These are phyloP conservation scores for Cosmorhoe ocellata DNA, from an alignment of 2,888 invertebrate genomes.

Conservation along the genomic window DNA sequence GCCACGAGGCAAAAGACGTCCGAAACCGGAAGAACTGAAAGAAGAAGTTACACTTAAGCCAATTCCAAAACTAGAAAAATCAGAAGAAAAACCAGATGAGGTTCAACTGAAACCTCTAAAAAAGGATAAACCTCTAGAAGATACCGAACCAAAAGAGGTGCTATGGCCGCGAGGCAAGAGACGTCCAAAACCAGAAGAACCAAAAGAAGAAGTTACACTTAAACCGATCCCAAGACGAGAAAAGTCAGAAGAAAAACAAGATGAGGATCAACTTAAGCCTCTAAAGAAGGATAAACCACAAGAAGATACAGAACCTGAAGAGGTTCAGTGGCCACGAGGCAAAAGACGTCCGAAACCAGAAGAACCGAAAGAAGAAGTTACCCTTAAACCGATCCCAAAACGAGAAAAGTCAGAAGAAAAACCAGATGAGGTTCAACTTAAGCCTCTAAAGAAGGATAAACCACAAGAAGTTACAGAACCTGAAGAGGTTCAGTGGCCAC, in stretches of 20 bases:
- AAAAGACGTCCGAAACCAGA: slow-evolving; percentile 45
- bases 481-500: slow-evolving; percentile 39
- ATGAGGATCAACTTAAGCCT: slow-evolving; percentile 58
- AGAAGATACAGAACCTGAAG: background rate
- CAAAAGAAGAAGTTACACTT: slow-evolving; percentile 54
- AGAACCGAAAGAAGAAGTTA: slow-evolving; percentile 49
- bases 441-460: slow-evolving; percentile 42
- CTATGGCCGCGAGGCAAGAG: slow-evolving; percentile 57
- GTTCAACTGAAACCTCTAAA: slow-evolving; percentile 36
- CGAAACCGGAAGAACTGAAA: slow-evolving; percentile 43
- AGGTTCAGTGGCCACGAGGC: slow-evolving; percentile 46
- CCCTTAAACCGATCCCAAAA: slow-evolving; percentile 61
- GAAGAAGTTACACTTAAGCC: slow-evolving; percentile 73
- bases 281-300: slow-evolving; percentile 31
- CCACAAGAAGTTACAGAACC: slow-evolving; percentile 34
- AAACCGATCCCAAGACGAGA: slow-evolving; percentile 56
- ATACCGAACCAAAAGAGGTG: slow-evolving; percentile 56
- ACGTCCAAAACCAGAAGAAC: slow-evolving; percentile 58
- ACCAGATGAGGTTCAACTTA: slow-evolving; percentile 40
- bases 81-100: slow-evolving; percentile 65
- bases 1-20: slow-evolving; percentile 13
- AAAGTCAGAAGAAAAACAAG: slow-evolving; percentile 55
- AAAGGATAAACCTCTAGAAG: slow-evolving; percentile 44
- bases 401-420: slow-evolving; percentile 53
- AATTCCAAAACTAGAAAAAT: slow-evolving; percentile 54